Base-by-base conservation (phyloP, 2,888 invertebrate species). In the Matsumyia berberina region DNA sequence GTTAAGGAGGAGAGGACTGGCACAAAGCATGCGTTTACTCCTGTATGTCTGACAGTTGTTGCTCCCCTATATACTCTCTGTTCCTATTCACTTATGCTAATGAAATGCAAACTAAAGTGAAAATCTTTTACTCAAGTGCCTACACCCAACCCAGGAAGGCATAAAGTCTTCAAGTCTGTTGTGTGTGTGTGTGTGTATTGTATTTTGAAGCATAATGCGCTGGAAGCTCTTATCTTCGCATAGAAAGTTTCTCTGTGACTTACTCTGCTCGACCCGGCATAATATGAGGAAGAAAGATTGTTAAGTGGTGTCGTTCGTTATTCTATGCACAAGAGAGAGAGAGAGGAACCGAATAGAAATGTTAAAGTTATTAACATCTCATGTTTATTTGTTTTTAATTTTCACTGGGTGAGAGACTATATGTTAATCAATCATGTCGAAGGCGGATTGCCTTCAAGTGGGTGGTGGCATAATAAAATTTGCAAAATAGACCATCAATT, bases 71-170 rank as follows among this genome's bases (percentile, higher is more conserved):
- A 7, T 49, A 29, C 17, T 1, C 24, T 24, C 24, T 11, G 7
- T 33, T 62, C 42, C 53, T 19, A 39, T 51, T 76, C 76, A 67
- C 67, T 76, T 76, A 66, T 67, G 76, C 76, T 76, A 67, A 76
- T 76, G 76, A 76, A 67, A 76, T 76, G 76, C 58, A 58, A 76
- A 67, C 76, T 76, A 44, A 64, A 74, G 64, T 64, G 64, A 74
- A 74, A 74, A 74, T 74, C 64, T 74, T 64, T 64, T 55, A 44
- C 55, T 64, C 44, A 55, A 74, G 73, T 58, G 24, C 24, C 24
- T 24, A 49, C 29, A 15, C 17, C 15, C 37, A 15, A 15, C 17
- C 15, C 37, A 15, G 33, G 31, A 15, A 72, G 53, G 42, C 42
- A 12, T 39, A 51, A 8, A 9, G 31, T 33, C 8, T 3, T 0